These are phyloP conservation scores for Sinocyclocheilus maitianheensis DNA, from an alignment of 2,113 vertebrate genomes.

Conservation along the genomic window DNA sequence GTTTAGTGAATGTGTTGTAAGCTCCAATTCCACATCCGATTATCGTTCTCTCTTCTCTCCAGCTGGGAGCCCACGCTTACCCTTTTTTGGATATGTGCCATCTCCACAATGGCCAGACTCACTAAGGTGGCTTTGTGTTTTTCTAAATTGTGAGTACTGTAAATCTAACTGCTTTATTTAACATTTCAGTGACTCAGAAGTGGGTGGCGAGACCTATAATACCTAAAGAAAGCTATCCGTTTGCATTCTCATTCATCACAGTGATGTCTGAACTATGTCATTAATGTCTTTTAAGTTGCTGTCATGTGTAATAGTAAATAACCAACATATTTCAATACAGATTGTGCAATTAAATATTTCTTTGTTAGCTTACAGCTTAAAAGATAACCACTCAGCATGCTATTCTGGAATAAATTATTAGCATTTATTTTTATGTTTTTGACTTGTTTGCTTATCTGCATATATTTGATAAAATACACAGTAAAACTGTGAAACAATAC, in stretches of 20 bases:
- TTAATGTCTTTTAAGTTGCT: not conserved
- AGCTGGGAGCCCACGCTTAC: conserved; percentile 32
- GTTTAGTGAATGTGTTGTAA: conserved; percentile 26
- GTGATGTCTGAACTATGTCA: not conserved
- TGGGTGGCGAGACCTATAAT: conserved; percentile 13
- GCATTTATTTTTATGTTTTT: no score
- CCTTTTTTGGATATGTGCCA: not conserved
- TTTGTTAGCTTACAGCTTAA: no score
- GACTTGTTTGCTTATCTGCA: no score
- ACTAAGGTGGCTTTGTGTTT: conserved; percentile 5
- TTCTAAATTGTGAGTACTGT: conserved; percentile 9
- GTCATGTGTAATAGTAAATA: not conserved
- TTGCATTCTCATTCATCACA: not conserved
- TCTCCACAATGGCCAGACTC: conserved; percentile 31
- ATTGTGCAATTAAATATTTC: no score
- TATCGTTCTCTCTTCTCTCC: conserved; percentile 32
- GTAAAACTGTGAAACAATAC: no score
- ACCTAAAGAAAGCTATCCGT: not conserved
- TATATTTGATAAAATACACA: no score
- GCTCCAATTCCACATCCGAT: conserved; percentile 42
- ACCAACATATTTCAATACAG: no score
- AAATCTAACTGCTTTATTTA: conserved; percentile 19
- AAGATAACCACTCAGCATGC: no score
- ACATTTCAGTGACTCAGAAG: conserved; percentile 23
- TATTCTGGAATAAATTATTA: no score